Conservation (phyloP, 2,113 vertebrate genomes). For the Asarcornis scutulata region DNA sequence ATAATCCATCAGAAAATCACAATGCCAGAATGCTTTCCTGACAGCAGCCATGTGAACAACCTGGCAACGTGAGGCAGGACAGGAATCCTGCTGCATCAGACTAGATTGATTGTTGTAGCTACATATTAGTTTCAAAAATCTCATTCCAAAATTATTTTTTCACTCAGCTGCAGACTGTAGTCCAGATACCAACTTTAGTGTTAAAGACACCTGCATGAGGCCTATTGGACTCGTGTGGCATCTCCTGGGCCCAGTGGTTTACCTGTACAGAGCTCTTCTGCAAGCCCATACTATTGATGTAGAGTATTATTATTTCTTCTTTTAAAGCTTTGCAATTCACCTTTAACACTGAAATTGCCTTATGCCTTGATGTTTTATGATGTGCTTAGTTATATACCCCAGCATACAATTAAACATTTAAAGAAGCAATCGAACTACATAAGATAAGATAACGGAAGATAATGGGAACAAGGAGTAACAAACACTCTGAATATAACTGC, state of each 20-base stretch:
- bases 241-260: not conserved
- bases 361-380: not conserved
- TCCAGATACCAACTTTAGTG: not conserved
- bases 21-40: not conserved
- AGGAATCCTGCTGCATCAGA: not conserved
- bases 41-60: rapidly evolving
- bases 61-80: not conserved
- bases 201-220: not conserved
- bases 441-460: not conserved
- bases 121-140: not conserved
- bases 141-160: not conserved
- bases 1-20: not conserved
- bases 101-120: not conserved
- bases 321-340: slow-evolving; percentile 36
- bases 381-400: not conserved
- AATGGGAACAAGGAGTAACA: not conserved
- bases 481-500: not conserved
- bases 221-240: not conserved
- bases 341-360: slow-evolving; percentile 2
- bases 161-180: not conserved
- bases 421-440: not conserved
- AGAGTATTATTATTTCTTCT: not conserved
- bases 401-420: not conserved
- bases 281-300: not conserved
- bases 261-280: not conserved